Evolutionary conservation across 2,113 vertebrate species (phyloP).

Genomic region (Strix aluco): DNA sequence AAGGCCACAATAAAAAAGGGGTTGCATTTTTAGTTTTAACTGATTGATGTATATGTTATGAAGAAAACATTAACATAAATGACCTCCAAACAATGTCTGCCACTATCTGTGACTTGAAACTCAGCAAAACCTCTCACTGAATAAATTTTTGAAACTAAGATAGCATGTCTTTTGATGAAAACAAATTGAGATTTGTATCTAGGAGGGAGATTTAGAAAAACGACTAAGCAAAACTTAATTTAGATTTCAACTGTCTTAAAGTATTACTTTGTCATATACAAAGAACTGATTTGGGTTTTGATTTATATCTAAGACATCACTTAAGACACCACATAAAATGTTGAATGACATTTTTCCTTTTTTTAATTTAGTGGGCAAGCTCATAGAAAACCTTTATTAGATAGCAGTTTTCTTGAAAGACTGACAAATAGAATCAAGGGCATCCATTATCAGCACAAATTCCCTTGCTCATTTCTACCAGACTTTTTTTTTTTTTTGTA

Average conservation of each 20-base stretch:
- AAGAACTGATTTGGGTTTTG: background rate
- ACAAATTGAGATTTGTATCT: background rate
- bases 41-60: background rate
- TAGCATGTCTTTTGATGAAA: background rate
- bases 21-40: background rate
- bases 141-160: background rate
- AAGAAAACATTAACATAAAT: background rate
- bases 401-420: slow-evolving; percentile 15
- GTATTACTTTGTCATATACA: background rate
- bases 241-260: background rate
- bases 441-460: slow-evolving; percentile 34
- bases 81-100: background rate
- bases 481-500: background rate
- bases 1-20: background rate
- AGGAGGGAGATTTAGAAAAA: background rate
- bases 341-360: background rate
- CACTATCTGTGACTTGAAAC: background rate
- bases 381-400: slow-evolving; percentile 8
- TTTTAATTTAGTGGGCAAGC: slow-evolving; percentile 3
- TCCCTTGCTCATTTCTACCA: slow-evolving; percentile 12
- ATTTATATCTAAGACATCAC: background rate
- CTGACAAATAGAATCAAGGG: slow-evolving; percentile 35
- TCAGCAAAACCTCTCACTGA: background rate
- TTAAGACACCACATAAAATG: background rate
- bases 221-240: background rate